Evolutionary conservation across 2,113 vertebrate species (phyloP), one percentile per base, ranked within the genome.

Genomic region (Dasyprocta punctata): DNA sequence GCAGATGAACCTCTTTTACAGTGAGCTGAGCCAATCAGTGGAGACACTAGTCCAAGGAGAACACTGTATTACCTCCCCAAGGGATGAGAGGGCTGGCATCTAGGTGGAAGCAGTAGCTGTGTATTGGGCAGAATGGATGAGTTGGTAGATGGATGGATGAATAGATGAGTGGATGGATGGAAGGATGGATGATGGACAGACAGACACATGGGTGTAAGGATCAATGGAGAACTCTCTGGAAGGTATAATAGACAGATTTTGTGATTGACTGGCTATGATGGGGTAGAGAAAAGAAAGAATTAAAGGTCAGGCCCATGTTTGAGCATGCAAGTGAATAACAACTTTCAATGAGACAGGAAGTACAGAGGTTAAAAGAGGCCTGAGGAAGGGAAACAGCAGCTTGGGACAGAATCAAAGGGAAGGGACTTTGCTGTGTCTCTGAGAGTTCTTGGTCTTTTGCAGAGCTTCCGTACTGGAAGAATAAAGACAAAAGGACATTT

Each of bases 401-500:
- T 80, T 92, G 3, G 7, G 38, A 75, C 41, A 82, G 30, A 56
- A 77, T 73, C 86, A 75, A 67, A 28, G 20, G 38, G 77, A 94
- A 63, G 63, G 41, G 41, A 7, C 49, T 75, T 78, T 60, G 33
- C 93, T 86, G 14, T 49, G 19, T 82, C 49, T 91, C 86, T 44
- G 26, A 54, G 38, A 92, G 60, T 52, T 26, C 61, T 93, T 44
- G 52, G 49, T 30, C 60, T 61, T 77, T 93, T 54, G 82, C 78
- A 96, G 60, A 92, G 44, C n/a, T 61, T 85, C 60, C 10, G 41
- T 67, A 52, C 54, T 67, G n/a, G 73, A 88, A 78, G 41, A 17
- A 28, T 82, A 87, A 95, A 95, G 60, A 97, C 94, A 98, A 97
- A 71, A 47, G 85, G 47, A 69, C 47, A 73, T 95, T 30, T 61